Conservation (phyloP, 2,113 vertebrate species). For the Myocastor coypus region DNA sequence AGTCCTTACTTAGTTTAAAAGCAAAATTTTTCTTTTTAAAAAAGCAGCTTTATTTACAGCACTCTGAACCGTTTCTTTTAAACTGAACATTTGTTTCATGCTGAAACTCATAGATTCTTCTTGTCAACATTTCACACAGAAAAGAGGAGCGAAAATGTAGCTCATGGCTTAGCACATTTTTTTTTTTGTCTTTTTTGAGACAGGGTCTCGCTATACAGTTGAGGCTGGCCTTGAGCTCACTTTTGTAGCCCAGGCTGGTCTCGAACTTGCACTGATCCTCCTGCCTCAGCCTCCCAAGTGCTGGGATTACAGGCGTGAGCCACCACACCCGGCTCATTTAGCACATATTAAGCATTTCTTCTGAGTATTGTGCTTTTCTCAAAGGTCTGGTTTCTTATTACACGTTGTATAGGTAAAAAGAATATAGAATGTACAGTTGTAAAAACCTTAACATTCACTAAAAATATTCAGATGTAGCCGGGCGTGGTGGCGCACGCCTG, state of each 20-base stretch:
- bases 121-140: conserved; percentile 28
- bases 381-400: conserved; percentile 45
- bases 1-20: background rate
- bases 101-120: conserved; percentile 44
- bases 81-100: background rate
- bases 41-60: background rate
- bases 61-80: conserved; percentile 47
- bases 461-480: conserved; percentile 53
- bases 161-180: background rate
- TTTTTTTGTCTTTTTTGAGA: no score
- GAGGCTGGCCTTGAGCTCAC: no score
- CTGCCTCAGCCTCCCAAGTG: no score
- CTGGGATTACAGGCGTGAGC: no score
- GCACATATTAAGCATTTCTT: background rate
- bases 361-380: conserved; percentile 17
- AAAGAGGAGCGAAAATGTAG: background rate
- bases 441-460: conserved; percentile 23
- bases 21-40: background rate
- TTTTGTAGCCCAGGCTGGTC: no score
- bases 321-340: no score
- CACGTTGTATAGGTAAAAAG: conserved; percentile 47
- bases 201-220: no score
- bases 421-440: background rate
- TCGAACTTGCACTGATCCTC: no score
- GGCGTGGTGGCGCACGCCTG: no score